phyloP scores from a whole-genome alignment of 1,140 invertebrate species.

The Armadillidium nasatum region DNA sequence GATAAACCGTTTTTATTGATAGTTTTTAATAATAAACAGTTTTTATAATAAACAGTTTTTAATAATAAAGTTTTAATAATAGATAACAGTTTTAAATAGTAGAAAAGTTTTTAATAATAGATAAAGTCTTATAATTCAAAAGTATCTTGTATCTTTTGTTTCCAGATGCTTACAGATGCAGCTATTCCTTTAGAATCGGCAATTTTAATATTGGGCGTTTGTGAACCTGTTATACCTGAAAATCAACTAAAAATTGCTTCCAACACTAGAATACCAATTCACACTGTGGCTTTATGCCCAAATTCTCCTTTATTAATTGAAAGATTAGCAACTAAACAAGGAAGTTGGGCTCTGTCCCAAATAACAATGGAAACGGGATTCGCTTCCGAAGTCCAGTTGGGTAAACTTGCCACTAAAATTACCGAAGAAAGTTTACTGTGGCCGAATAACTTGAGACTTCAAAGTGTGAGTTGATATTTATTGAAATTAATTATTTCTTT shows the following conservation, averaged over 20 bases:
- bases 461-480: not conserved
- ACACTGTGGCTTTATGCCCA: constrained; percentile 36
- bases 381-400: not conserved
- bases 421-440: not conserved
- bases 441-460: not conserved
- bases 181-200: constrained; percentile 30
- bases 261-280: constrained; percentile 19
- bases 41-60: too few species aligned
- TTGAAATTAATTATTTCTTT: too few species aligned
- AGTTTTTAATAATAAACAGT: too few species aligned
- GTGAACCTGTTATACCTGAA: constrained; percentile 20
- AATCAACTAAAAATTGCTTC: not conserved
- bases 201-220: constrained; percentile 34
- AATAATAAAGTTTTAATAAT: too few species aligned
- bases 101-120: too few species aligned
- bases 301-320: not conserved
- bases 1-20: too few species aligned
- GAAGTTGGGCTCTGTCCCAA: not conserved
- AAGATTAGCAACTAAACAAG: not conserved
- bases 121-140: too few species aligned
- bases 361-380: not conserved
- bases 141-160: too few species aligned
- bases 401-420: not conserved
- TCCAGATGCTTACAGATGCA: constrained; percentile 34
- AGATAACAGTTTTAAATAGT: too few species aligned